These are phyloP conservation scores for Phlogophora meticulosa DNA, from an alignment of 2,888 invertebrate genomes.

Conservation along the genomic window DNA sequence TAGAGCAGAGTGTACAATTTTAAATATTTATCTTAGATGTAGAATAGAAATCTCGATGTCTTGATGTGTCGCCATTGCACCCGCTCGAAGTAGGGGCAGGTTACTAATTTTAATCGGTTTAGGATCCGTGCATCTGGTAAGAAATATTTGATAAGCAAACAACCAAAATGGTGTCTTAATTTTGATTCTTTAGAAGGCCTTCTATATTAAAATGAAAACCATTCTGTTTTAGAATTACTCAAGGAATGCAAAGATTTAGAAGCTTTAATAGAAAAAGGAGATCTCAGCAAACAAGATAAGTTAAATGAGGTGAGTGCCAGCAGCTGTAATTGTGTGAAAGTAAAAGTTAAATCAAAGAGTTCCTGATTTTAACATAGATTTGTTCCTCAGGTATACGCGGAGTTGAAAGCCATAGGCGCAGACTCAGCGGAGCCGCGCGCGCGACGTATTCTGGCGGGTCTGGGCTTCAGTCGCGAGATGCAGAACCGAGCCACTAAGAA, in stretches of 20 bases:
- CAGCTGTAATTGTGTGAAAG: not conserved
- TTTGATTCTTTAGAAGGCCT: no score
- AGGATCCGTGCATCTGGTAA: no score
- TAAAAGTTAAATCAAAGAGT: not conserved
- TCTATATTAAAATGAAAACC: not conserved
- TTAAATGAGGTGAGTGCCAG: conserved; percentile 93
- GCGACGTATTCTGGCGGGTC: conserved; percentile 98
- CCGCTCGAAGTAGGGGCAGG: no score
- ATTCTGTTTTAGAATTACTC: conserved; percentile 90
- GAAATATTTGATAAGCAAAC: no score
- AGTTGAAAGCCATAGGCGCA: conserved; percentile 98
- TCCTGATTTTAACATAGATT: not conserved
- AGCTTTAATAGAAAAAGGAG: conserved; percentile 93
- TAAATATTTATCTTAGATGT: no score
- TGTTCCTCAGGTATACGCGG: conserved; percentile 95
- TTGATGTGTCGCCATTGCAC: no score
- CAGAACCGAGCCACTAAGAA: conserved; percentile 97
- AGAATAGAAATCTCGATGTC: no score
- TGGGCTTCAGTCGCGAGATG: conserved; percentile 97
- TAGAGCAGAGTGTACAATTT: no score
- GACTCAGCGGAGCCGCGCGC: conserved; percentile 99
- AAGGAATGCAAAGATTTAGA: conserved; percentile 96
- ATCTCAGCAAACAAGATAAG: conserved; percentile 94
- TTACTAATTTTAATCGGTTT: no score
- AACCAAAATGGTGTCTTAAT: no score